A percentile compares a stretch with the other conserved stretches of the same genome.
Conservation (phyloP, 2,113 vertebrate species). For the Bucco capensis region DNA sequence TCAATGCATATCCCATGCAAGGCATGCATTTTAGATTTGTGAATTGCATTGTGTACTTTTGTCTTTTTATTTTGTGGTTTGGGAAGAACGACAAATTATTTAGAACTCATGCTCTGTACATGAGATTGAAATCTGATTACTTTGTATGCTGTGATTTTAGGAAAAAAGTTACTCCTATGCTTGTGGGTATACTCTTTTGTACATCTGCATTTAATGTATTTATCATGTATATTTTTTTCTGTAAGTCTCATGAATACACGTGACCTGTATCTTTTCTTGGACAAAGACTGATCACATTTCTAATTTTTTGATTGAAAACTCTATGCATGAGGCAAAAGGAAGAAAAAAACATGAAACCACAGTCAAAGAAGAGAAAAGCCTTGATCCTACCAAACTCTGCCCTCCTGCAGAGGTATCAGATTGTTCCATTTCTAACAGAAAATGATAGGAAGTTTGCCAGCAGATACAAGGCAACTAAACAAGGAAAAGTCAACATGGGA, state of each 20-base stretch:
- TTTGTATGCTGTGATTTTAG: background rate
- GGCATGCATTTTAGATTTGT: background rate
- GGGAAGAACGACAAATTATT: background rate
- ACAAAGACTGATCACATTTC: background rate
- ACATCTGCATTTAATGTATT: background rate
- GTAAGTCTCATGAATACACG: background rate
- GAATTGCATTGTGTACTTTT: background rate
- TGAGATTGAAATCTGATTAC: background rate
- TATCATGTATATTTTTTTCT: background rate
- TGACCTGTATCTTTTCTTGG: background rate
- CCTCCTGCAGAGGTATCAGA: background rate
- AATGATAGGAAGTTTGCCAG: background rate
- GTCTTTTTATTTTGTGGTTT: background rate
- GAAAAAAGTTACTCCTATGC: background rate
- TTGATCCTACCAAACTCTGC: background rate
- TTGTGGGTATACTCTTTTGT: background rate
- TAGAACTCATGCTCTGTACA: background rate
- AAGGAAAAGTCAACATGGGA: background rate
- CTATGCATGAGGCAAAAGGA: background rate
- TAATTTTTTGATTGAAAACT: background rate
- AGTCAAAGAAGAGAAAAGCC: background rate
- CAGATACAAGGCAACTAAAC: background rate
- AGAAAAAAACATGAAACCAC: background rate
- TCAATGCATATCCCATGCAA: background rate
- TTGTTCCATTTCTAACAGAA: background rate